Conservation (phyloP, 2,113 vertebrate species). For the human region DNA sequence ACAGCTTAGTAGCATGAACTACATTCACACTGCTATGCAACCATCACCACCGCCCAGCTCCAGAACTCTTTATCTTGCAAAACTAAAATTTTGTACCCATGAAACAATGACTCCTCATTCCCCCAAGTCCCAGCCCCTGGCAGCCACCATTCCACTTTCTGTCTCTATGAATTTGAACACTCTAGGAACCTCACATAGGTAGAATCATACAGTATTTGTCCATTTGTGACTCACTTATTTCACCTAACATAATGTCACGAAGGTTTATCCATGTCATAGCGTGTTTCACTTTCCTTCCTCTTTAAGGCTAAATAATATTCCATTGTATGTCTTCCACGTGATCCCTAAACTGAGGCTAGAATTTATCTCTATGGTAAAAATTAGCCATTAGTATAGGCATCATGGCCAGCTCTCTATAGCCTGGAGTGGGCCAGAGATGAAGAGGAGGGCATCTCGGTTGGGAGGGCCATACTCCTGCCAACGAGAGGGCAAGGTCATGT, state of each 20-base stretch:
- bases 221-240: background rate
- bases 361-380: too few species aligned
- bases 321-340: rapidly evolving
- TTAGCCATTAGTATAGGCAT: rapidly evolving
- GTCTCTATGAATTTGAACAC: rapidly evolving
- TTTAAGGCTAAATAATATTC: background rate
- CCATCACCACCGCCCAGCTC: rapidly evolving
- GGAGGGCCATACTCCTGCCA: rapidly evolving
- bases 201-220: rapidly evolving
- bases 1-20: background rate
- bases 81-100: background rate
- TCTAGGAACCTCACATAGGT: rapidly evolving
- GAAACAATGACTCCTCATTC: rapidly evolving
- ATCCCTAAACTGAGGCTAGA: background rate
- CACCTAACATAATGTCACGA: background rate
- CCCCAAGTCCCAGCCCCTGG: background rate
- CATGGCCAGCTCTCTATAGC: rapidly evolving
- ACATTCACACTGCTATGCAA: rapidly evolving
- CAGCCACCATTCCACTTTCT: background rate
- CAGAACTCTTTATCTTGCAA: background rate
- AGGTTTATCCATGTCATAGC: rapidly evolving
- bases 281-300: background rate
- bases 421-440: rapidly evolving
- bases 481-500: background rate
- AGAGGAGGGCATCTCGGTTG: background rate